phyloP scores from a whole-genome alignment of 2,797 vertebrate genomes.

The Tapera naevia region DNA sequence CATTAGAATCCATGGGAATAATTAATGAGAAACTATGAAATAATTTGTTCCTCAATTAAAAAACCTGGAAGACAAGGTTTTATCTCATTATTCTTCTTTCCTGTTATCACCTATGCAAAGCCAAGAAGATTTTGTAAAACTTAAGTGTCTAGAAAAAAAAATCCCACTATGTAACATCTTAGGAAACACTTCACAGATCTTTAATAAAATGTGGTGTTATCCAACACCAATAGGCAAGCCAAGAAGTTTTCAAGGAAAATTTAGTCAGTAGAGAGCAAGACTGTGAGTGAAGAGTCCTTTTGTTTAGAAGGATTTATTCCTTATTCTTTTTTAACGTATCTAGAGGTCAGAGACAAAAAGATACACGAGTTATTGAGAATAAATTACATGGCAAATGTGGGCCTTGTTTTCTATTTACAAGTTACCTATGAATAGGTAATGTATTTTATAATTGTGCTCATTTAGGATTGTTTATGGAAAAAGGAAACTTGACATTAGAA shows the following conservation, averaged over 20 bases:
- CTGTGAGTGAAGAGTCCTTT: slow-evolving; percentile 28
- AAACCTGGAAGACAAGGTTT: slow-evolving; percentile 67
- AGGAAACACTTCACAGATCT: slow-evolving; percentile 72
- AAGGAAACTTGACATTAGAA: not conserved
- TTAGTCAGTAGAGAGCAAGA: slow-evolving; percentile 50
- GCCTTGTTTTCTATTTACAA: not conserved
- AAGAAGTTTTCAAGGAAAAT: slow-evolving; percentile 65
- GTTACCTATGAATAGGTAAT: not conserved
- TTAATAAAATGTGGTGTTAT: slow-evolving; percentile 78
- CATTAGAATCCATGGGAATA: slow-evolving; percentile 77
- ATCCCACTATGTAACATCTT: slow-evolving; percentile 55
- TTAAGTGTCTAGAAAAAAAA: slow-evolving; percentile 57
- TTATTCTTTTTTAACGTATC: not conserved
- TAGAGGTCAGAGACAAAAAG: slow-evolving; percentile 5
- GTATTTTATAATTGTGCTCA: not conserved
- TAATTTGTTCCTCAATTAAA: slow-evolving; percentile 83
- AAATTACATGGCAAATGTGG: not conserved
- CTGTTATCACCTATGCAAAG: slow-evolving; percentile 78
- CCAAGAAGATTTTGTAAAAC: slow-evolving; percentile 72
- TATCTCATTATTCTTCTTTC: slow-evolving; percentile 79
- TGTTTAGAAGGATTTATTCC: slow-evolving; percentile 43
- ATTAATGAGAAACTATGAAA: slow-evolving; percentile 81
- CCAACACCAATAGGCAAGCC: slow-evolving; percentile 71
- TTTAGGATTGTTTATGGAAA: not conserved
- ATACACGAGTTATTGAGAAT: not conserved